Evolutionary conservation across 2,888 invertebrate species (phyloP), one percentile per base, ranked within the genome.

Genomic region (Plusia festucae): DNA sequence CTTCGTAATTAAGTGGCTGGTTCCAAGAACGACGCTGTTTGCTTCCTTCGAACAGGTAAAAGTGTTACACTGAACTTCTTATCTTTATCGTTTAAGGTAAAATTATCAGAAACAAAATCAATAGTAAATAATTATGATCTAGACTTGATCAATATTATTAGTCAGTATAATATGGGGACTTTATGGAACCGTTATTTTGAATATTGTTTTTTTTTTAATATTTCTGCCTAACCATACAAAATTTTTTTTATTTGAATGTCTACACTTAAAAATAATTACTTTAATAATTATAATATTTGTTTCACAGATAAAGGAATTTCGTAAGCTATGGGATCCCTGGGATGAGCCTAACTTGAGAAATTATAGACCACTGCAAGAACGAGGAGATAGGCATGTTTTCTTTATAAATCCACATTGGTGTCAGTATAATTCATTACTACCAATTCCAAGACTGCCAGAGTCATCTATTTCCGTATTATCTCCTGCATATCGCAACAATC

Each of bases 21-120:
- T 97, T n/a, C 95, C 96, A 0, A 91, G 97, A 66, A 87, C 88
- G 60, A 95, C 96, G 0, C 87, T 96, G 30, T 96, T 93, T 73
- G 95, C 97, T 30, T 95, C 96, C 5, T 82, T 88, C 4, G 94
- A 95, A 30, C 97, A 97, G 94, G 96, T 96, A 84, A 79, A 60
- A 20, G n/a, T 30, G 8, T n/a, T n/a, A n/a, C n/a, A n/a, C n/a
- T n/a, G n/a, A n/a, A n/a, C n/a, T n/a, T n/a, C n/a, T n/a, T n/a
- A n/a, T n/a, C n/a, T n/a, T n/a, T n/a, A n/a, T n/a, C n/a, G n/a
- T n/a, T n/a, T n/a, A n/a, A n/a, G n/a, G n/a, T n/a, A n/a, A n/a
- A n/a, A n/a, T n/a, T n/a, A n/a, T n/a, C n/a, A n/a, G n/a, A n/a
- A n/a, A n/a, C n/a, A n/a, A n/a, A n/a, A n/a, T n/a, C n/a, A n/a